Evolutionary conservation across 2,888 invertebrate species (phyloP).

Genomic region (Hoplodrina ambigua): DNA sequence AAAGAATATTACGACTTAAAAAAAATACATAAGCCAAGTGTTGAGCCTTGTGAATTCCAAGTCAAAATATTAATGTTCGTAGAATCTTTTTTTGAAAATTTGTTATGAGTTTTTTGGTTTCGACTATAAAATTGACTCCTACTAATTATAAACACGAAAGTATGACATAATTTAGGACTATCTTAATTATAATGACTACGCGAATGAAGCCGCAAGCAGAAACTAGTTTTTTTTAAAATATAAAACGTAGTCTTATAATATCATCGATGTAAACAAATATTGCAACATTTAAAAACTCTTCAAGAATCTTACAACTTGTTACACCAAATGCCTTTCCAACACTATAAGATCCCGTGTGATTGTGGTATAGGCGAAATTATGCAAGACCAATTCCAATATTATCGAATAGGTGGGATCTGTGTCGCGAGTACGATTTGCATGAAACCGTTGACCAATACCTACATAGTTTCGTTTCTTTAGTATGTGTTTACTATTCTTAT

Average conservation of each 20-base stretch:
- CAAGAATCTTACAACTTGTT: background rate
- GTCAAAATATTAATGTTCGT: background rate
- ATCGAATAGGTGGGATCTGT: conserved; percentile 83
- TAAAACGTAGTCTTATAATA: background rate
- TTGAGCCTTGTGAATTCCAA: background rate
- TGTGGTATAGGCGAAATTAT: conserved; percentile 70
- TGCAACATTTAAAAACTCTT: background rate
- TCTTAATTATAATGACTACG: too few relatives aligned
- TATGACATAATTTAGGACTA: too few relatives aligned
- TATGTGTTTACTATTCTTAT: conserved; percentile 69
- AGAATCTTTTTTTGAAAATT: background rate
- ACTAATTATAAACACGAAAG: too few relatives aligned
- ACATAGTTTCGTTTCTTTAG: conserved; percentile 64
- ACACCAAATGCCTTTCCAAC: background rate
- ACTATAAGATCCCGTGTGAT: conserved; percentile 31
- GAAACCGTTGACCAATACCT: conserved; percentile 76
- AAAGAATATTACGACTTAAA: background rate
- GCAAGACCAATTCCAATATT: conserved; percentile 81
- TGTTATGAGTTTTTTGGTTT: background rate
- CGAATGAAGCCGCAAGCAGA: too few relatives aligned
- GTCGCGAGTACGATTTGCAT: conserved; percentile 78
- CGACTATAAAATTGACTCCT: too few relatives aligned
- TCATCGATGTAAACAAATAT: conserved; percentile 26
- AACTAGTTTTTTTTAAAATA: too few relatives aligned
- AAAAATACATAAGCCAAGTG: background rate